phyloP scores from a whole-genome alignment of 2,113 vertebrate species.

The Balaenoptera acutorostrata region DNA sequence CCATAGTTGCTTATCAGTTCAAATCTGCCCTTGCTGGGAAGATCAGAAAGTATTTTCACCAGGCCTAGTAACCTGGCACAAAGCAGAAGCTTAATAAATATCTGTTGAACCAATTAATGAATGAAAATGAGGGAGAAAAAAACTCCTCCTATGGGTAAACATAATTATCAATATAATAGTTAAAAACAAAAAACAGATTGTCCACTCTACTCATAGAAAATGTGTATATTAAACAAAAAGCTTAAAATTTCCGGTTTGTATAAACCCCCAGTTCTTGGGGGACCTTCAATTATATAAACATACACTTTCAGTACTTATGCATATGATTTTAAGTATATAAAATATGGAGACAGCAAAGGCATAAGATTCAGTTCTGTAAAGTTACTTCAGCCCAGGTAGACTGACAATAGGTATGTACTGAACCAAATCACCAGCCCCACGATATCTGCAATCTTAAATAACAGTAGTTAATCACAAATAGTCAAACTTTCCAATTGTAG shows the following conservation, averaged over 20 bases:
- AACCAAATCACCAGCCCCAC: background rate
- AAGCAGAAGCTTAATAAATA: background rate
- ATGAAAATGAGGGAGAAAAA: background rate
- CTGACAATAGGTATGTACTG: background rate
- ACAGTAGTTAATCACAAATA: background rate
- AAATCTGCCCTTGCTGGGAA: background rate
- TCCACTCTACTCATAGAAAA: background rate
- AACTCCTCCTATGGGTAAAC: background rate
- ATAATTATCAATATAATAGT: background rate
- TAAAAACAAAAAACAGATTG: background rate
- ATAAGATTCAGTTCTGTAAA: background rate
- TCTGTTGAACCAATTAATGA: background rate
- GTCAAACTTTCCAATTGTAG: background rate
- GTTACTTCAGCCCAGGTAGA: background rate
- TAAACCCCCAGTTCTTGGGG: background rate
- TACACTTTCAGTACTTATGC: background rate
- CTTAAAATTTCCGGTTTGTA: background rate
- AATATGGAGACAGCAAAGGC: no score
- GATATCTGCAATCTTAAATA: background rate
- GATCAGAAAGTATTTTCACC: background rate
- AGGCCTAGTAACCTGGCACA: background rate
- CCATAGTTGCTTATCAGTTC: background rate
- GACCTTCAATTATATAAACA: background rate
- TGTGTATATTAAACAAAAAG: background rate
- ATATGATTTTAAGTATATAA: background rate